phyloP scores from a whole-genome alignment of 2,113 vertebrate genomes.

The Vireo altiloquus region DNA sequence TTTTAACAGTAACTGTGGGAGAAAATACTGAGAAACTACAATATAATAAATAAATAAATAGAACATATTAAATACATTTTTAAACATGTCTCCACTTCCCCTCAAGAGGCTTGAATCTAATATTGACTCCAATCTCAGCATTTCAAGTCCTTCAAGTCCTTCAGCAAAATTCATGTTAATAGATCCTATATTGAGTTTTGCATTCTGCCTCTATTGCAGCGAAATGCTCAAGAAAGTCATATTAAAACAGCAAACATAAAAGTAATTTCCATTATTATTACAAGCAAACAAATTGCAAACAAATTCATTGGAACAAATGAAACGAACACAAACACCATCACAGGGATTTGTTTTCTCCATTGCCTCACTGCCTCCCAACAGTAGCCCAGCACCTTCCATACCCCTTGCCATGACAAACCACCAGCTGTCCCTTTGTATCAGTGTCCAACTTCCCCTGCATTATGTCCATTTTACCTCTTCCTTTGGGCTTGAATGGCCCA shows the following conservation, averaged over 20 bases:
- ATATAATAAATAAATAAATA: slow-evolving; percentile 17
- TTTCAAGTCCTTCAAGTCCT: not conserved
- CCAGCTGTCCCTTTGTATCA: accelerated
- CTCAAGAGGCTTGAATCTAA: slow-evolving; percentile 27
- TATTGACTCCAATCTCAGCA: not conserved
- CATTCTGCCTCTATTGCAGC: not conserved
- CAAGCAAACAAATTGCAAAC: not conserved
- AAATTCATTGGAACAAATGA: not conserved
- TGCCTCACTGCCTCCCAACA: not conserved
- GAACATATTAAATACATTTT: not conserved
- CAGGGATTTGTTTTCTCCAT: not conserved
- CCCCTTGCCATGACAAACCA: accelerated
- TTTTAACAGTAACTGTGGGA: not conserved
- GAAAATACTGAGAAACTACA: not conserved
- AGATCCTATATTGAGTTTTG: not conserved
- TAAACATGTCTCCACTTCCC: not conserved
- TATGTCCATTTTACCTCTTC: not conserved
- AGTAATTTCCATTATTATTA: slow-evolving; percentile 2
- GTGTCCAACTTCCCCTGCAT: accelerated
- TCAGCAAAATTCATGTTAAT: slow-evolving; percentile 33
- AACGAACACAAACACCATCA: not conserved
- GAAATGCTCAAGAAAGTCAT: not conserved
- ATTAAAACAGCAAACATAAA: not conserved
- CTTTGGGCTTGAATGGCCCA: not conserved
- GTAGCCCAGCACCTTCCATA: not conserved